Percentiles rank a stretch among this genome's conserved stretches.
These are phyloP conservation scores for Drosophila mojavensis DNA, from an alignment of 1,140 invertebrate genomes.

Conservation along the genomic window DNA sequence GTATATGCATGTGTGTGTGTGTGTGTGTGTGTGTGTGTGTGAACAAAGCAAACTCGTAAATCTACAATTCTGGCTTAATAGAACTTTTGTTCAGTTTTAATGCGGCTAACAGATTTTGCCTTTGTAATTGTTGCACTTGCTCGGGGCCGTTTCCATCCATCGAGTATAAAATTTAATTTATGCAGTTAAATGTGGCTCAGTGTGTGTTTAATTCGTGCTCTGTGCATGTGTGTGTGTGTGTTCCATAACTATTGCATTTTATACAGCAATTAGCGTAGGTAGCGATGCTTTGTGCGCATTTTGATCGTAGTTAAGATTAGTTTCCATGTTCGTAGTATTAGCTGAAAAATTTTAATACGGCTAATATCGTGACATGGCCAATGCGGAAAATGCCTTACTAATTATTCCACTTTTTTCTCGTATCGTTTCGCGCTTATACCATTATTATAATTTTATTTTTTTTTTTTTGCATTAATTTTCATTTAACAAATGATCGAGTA, in stretches of 20 bases:
- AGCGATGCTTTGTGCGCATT: conserved; percentile 38
- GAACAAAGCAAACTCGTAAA: conserved; percentile 11
- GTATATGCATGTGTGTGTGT: no score
- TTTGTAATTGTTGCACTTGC: conserved; percentile 41
- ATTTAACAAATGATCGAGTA: conserved; percentile 26
- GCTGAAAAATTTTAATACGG: conserved; percentile 30
- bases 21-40: no score
- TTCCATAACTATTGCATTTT: conserved; percentile 50
- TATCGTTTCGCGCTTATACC: background rate
- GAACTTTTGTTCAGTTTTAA: conserved; percentile 32
- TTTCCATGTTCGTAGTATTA: conserved; percentile 35
- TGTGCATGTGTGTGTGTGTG: background rate
- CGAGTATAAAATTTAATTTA: conserved; percentile 41
- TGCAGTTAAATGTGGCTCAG: conserved; percentile 20
- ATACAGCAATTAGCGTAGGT: conserved; percentile 45
- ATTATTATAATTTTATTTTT: no score
- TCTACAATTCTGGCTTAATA: conserved; percentile 21
- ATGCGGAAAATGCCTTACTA: conserved; percentile 42
- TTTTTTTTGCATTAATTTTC: conserved; percentile 5
- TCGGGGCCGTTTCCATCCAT: conserved; percentile 35
- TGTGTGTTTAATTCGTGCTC: conserved; percentile 24
- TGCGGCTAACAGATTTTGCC: conserved; percentile 36
- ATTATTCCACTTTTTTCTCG: conserved; percentile 23
- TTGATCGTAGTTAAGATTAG: conserved; percentile 48
- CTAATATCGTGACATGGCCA: conserved; percentile 43